phyloP scores from a whole-genome alignment of 2,888 invertebrate species.

The Hedychridium roseum region DNA sequence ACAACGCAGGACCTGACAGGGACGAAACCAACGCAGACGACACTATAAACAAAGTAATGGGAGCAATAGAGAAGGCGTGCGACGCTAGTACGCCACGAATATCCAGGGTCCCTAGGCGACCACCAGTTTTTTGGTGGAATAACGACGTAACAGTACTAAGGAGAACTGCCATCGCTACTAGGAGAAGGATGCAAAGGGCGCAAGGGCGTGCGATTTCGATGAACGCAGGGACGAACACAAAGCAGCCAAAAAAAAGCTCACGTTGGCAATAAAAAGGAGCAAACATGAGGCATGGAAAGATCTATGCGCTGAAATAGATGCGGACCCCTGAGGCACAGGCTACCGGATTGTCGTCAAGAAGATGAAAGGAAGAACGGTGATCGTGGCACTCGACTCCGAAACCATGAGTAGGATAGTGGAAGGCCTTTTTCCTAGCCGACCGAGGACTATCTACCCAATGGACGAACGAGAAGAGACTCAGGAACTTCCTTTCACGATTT shows the following conservation, averaged over 20 bases:
- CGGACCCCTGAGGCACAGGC: conserved; percentile 34
- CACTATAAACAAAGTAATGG: conserved; percentile 1
- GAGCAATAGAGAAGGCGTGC: conserved; percentile 18
- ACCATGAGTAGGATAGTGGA: conserved; percentile 26
- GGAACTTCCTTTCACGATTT: conserved; percentile 15
- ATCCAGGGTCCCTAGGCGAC: neutral
- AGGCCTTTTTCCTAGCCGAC: conserved; percentile 21
- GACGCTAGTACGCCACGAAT: conserved; percentile 27
- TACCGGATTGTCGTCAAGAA: conserved; percentile 31
- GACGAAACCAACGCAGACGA: conserved; percentile 1
- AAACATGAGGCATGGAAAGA: conserved; percentile 27
- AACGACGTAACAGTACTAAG: conserved; percentile 10
- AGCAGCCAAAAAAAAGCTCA: neutral
- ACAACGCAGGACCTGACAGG: neutral
- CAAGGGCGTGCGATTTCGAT: neutral
- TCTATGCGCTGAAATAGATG: conserved; percentile 27
- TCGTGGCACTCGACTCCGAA: conserved; percentile 20
- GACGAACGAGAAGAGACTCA: neutral
- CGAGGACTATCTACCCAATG: neutral
- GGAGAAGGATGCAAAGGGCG: conserved; percentile 8
- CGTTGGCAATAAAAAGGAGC: conserved; percentile 10
- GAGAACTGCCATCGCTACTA: neutral
- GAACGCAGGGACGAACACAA: conserved; percentile 12
- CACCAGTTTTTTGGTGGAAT: conserved; percentile 20
- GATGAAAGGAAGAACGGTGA: conserved; percentile 11